Evolutionary conservation across 2,113 vertebrate genomes (phyloP).

Genomic region (Oncorhynchus kisutch): DNA sequence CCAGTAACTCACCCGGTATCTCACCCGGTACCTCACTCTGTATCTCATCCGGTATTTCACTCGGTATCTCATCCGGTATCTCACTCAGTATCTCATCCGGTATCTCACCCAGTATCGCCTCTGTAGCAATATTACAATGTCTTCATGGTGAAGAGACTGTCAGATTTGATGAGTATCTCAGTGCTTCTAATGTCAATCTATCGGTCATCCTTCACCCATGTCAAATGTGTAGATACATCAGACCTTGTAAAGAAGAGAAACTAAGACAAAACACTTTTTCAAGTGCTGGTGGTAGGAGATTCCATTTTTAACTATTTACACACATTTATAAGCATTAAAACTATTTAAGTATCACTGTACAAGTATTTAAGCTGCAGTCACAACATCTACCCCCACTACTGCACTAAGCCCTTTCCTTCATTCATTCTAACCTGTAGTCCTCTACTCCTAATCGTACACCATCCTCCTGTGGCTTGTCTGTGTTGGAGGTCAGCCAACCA

Average conservation of each 20-base stretch:
- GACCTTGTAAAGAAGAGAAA: conserved; percentile 39
- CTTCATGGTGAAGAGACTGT: conserved; percentile 35
- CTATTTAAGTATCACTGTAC: no score
- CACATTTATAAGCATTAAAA: no score
- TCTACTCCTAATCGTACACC: conserved; percentile 58
- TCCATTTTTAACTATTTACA: neutral
- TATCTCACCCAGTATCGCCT: no score
- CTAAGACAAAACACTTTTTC: neutral
- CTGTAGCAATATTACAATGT: neutral
- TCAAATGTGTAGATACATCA: conserved; percentile 45
- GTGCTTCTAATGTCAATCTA: conserved; percentile 58
- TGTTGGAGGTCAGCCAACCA: conserved; percentile 59
- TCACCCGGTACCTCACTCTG: no score
- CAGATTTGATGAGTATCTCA: conserved; percentile 50
- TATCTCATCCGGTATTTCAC: neutral
- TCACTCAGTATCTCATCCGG: neutral
- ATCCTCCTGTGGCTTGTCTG: conserved; percentile 34
- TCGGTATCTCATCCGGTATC: neutral
- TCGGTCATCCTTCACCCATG: conserved; percentile 47
- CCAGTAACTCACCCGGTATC: neutral
- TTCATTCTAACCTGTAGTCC: conserved; percentile 42
- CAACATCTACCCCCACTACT: conserved; percentile 16
- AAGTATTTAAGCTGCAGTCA: no score
- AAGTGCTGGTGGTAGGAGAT: neutral
- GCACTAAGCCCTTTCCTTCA: conserved; percentile 21